A percentile compares a stretch with the other conserved stretches of the same genome.
These are phyloP conservation scores for Notothenia coriiceps DNA, from an alignment of 2,113 vertebrate species.

Conservation along the genomic window DNA sequence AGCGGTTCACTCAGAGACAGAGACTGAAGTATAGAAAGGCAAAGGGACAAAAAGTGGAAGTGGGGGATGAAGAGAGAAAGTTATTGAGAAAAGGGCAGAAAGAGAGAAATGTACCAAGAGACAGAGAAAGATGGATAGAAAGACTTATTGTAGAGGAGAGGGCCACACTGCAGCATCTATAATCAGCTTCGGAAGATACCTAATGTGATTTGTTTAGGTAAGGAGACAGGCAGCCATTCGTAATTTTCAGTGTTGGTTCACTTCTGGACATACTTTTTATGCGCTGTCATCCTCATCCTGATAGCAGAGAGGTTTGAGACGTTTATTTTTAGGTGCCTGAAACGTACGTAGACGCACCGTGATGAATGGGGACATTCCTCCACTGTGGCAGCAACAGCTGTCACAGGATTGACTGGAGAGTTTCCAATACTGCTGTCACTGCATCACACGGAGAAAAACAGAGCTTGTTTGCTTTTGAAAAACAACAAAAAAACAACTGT, in stretches of 20 bases:
- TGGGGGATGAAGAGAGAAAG: constrained; percentile 4
- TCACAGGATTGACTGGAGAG: constrained; percentile 52
- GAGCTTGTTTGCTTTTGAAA: neutral
- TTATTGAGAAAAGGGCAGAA: constrained; percentile 1
- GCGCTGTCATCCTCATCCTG: constrained; percentile 42
- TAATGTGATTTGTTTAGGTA: constrained; percentile 71
- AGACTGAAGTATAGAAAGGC: constrained; percentile 39
- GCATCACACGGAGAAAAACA: constrained; percentile 30
- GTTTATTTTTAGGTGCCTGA: constrained; percentile 71
- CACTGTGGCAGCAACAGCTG: constrained; percentile 62
- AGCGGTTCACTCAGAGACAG: constrained; percentile 18
- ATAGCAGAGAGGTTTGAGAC: constrained; percentile 51
- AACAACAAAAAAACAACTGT: too few species aligned
- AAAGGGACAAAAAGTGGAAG: constrained; percentile 43
- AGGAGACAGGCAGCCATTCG: constrained; percentile 70
- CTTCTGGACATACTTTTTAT: constrained; percentile 54
- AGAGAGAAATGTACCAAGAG: constrained; percentile 15
- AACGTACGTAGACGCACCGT: constrained; percentile 36
- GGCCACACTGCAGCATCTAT: constrained; percentile 43
- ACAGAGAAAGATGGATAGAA: constrained; percentile 50
- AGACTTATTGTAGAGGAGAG: constrained; percentile 45
- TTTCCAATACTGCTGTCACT: constrained; percentile 56
- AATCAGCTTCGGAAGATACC: constrained; percentile 49
- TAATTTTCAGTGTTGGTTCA: constrained; percentile 54
- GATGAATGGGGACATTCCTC: constrained; percentile 66